Percentiles rank a stretch among this genome's conserved stretches.
Conservation (phyloP, 2,113 vertebrate species). For the Gymnobelideus leadbeateri region DNA sequence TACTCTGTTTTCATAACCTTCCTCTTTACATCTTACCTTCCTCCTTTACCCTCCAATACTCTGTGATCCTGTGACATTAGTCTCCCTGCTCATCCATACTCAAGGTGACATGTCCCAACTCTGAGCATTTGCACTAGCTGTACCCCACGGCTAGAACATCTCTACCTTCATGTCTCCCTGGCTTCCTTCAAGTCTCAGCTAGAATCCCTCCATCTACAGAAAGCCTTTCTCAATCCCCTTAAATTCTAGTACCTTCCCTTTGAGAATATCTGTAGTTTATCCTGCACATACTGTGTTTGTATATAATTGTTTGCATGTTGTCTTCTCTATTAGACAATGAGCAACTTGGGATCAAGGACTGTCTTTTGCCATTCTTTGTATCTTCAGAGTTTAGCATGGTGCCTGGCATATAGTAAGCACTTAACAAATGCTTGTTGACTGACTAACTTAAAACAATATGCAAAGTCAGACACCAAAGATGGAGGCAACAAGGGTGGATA, state of each 20-base stretch:
- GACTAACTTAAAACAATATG: background rate
- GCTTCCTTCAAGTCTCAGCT: background rate
- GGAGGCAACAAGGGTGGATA: background rate
- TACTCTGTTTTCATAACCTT: background rate
- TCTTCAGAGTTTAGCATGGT: background rate
- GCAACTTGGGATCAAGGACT: background rate
- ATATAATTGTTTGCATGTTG: background rate
- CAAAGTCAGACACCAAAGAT: background rate
- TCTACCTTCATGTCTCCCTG: background rate
- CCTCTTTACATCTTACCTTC: background rate
- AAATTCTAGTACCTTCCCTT: background rate
- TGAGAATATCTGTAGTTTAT: background rate
- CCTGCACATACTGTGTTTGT: background rate
- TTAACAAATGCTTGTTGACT: background rate
- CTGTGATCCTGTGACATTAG: background rate
- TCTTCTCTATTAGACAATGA: background rate
- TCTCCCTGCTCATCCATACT: background rate
- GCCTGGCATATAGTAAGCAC: background rate
- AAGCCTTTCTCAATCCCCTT: background rate
- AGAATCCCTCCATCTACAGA: background rate
- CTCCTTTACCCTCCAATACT: background rate
- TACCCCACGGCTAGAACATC: background rate
- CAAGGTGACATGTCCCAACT: background rate
- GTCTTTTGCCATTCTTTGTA: background rate
- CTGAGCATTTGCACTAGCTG: background rate